Percentiles rank a stretch among this genome's conserved stretches.
Evolutionary conservation across 2,113 vertebrate species (phyloP).

Genomic region (Raja brachyura): DNA sequence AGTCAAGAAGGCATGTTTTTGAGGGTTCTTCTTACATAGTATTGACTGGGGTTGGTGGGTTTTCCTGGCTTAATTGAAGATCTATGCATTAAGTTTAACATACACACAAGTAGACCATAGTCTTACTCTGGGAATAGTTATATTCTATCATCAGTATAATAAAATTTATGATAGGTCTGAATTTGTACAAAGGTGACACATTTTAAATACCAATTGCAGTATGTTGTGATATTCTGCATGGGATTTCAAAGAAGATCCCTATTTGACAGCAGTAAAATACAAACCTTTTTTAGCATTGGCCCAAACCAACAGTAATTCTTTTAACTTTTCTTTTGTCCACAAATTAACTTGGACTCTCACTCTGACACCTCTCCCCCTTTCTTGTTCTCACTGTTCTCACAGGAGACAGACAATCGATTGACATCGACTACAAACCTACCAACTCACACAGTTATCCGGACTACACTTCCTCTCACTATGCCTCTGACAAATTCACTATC

Average conservation of each 20-base stretch:
- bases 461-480: no score
- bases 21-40: neutral
- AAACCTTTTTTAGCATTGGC: neutral
- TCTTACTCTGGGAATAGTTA: neutral
- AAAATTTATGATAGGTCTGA: neutral
- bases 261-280: neutral
- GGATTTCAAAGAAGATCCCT: neutral
- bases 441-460: no score
- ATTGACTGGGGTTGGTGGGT: neutral
- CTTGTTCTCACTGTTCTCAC: no score
- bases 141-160: neutral
- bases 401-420: no score
- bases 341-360: no score
- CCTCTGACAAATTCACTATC: no score
- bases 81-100: neutral
- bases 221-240: neutral
- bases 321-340: no score
- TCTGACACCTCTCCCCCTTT: no score
- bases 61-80: neutral
- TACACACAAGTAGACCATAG: neutral
- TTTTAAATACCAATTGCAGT: neutral
- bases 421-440: no score
- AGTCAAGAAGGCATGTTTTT: neutral
- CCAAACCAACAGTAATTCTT: no score
- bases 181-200: neutral